Conservation (phyloP, 2,113 vertebrate species). For the Hemibates koningsi region DNA sequence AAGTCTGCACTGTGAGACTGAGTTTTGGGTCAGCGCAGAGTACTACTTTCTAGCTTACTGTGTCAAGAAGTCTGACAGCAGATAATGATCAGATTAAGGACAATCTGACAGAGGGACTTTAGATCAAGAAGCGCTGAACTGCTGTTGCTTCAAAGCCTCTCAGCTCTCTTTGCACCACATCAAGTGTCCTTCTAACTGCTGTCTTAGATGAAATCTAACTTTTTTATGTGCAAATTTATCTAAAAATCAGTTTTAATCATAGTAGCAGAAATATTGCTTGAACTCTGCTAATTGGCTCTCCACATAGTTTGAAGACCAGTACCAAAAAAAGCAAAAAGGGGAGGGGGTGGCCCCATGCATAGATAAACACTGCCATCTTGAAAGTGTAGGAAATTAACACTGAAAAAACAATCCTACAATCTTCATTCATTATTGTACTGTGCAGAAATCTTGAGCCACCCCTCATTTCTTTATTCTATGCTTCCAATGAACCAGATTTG, state of each 20-base stretch:
- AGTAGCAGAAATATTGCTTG: background rate
- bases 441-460: background rate
- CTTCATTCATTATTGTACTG: background rate
- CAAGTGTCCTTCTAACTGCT: background rate
- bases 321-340: background rate
- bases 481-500: background rate
- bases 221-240: background rate
- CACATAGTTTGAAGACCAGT: background rate
- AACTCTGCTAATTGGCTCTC: background rate
- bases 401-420: background rate
- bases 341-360: background rate
- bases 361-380: background rate
- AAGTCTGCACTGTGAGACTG: background rate
- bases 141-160: slow-evolving; percentile 5
- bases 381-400: background rate
- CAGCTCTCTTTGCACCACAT: background rate
- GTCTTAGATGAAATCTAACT: background rate
- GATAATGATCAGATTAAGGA: slow-evolving; percentile 62
- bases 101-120: slow-evolving; percentile 48
- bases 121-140: slow-evolving; percentile 22
- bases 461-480: background rate
- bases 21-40: background rate
- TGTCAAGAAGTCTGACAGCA: slow-evolving; percentile 38
- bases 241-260: background rate
- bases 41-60: slow-evolving; percentile 36